A percentile compares a stretch with the other conserved stretches of the same genome.
phyloP scores from a whole-genome alignment of 2,797 vertebrate genomes.

The Triplophysa bombifrons region DNA sequence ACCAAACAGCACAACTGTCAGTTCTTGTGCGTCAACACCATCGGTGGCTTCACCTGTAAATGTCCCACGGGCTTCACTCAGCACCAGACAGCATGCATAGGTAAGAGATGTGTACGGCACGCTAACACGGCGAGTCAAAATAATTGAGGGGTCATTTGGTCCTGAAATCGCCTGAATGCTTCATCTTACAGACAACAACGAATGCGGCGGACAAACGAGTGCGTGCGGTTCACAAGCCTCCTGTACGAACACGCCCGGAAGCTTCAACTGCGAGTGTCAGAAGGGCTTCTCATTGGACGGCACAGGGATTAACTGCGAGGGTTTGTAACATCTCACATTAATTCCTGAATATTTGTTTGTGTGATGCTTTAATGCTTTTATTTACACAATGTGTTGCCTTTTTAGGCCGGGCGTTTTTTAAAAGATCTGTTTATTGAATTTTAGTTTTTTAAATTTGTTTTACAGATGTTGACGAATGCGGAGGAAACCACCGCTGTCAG shows the following conservation, averaged over 20 bases:
- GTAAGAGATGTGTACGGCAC: slow-evolving; percentile 65
- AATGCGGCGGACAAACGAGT: slow-evolving; percentile 76
- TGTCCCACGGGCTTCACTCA: slow-evolving; percentile 83
- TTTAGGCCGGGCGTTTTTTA: too few species aligned
- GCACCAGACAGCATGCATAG: slow-evolving; percentile 80
- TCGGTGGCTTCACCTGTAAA: slow-evolving; percentile 81
- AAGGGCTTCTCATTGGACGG: slow-evolving; percentile 88
- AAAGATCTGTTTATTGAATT: not conserved
- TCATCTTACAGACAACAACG: slow-evolving; percentile 77
- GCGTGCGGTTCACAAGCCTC: slow-evolving; percentile 75
- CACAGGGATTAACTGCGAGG: slow-evolving; percentile 86
- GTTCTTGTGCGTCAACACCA: slow-evolving; percentile 82
- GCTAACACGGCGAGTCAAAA: slow-evolving; percentile 16
- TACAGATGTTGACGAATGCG: slow-evolving; percentile 83
- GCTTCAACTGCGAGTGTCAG: slow-evolving; percentile 88
- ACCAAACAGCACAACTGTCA: slow-evolving; percentile 86
- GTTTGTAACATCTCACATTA: slow-evolving; percentile 62
- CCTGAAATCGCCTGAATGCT: slow-evolving; percentile 18
- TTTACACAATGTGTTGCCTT: too few species aligned
- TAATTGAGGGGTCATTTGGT: slow-evolving; percentile 17
- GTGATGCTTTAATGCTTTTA: too few species aligned
- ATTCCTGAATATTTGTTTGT: not conserved
- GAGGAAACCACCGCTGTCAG: slow-evolving; percentile 80
- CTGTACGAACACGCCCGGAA: slow-evolving; percentile 80
- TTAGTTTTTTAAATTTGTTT: not conserved